A percentile compares a stretch with the other conserved stretches of the same genome.
Conservation (phyloP, 1,140 invertebrate species). For the Drosophila biarmipes region DNA sequence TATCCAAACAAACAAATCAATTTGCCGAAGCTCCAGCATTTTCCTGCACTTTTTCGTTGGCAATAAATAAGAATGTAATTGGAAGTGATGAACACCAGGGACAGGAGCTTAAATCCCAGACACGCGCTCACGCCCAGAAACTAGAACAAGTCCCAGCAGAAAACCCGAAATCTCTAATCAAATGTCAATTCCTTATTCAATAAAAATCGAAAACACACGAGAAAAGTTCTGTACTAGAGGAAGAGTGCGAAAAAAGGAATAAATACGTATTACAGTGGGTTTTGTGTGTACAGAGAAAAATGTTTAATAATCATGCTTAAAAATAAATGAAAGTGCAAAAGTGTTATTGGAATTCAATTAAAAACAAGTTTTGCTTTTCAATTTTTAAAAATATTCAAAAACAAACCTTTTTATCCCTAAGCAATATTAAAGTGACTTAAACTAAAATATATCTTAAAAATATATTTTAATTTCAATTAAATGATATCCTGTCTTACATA, state of each 20-base stretch:
- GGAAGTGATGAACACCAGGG: conserved; percentile 73
- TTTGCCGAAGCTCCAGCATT: conserved; percentile 33
- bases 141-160: conserved; percentile 32
- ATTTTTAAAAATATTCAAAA: too few species aligned
- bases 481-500: too few species aligned
- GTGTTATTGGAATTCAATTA: too few species aligned
- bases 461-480: too few species aligned
- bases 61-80: conserved; percentile 79
- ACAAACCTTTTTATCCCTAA: too few species aligned
- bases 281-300: neutral
- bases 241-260: conserved; percentile 20
- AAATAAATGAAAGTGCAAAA: neutral
- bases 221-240: conserved; percentile 17
- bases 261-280: conserved; percentile 16
- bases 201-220: conserved; percentile 63
- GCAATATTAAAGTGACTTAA: too few species aligned
- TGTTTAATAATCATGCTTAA: neutral
- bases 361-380: too few species aligned
- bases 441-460: too few species aligned
- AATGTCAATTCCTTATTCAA: conserved; percentile 81
- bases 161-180: conserved; percentile 73
- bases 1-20: conserved; percentile 73
- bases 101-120: conserved; percentile 32
- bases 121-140: conserved; percentile 35
- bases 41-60: conserved; percentile 53